Evolutionary conservation across 1,140 invertebrate genomes (phyloP).

Genomic region (Asobara japonica): DNA sequence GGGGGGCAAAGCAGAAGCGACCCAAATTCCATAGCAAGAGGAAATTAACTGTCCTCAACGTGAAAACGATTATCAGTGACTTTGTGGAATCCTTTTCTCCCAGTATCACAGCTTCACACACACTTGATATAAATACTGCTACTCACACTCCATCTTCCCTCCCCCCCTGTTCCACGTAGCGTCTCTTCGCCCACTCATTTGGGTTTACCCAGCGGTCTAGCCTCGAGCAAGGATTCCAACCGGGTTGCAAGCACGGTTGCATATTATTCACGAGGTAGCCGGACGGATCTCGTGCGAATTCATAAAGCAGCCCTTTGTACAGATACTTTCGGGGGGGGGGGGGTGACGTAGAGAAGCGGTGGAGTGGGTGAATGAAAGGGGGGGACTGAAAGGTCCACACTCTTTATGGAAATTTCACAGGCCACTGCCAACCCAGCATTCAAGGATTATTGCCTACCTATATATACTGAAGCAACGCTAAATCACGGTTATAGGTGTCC

Average conservation of each 20-base stretch:
- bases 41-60: constrained; percentile 38
- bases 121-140: background rate
- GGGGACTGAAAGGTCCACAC: constrained; percentile 36
- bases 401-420: constrained; percentile 64
- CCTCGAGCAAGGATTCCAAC: constrained; percentile 24
- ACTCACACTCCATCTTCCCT: background rate
- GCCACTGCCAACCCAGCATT: constrained; percentile 42
- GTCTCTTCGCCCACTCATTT: background rate
- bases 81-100: constrained; percentile 11
- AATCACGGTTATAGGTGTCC: too few relatives aligned
- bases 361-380: background rate
- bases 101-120: background rate
- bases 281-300: constrained; percentile 63
- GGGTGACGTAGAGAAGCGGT: background rate
- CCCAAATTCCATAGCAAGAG: constrained; percentile 38
- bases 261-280: constrained; percentile 62
- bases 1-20: too few relatives aligned
- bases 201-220: background rate
- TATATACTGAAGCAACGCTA: too few relatives aligned
- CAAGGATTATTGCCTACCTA: constrained; percentile 20
- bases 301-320: constrained; percentile 64
- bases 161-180: background rate
- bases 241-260: constrained; percentile 44
- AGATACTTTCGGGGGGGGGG: constrained; percentile 48
- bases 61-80: constrained; percentile 37